Conservation (phyloP, 2,888 invertebrate species). For the Drosophila paramelanica region DNA sequence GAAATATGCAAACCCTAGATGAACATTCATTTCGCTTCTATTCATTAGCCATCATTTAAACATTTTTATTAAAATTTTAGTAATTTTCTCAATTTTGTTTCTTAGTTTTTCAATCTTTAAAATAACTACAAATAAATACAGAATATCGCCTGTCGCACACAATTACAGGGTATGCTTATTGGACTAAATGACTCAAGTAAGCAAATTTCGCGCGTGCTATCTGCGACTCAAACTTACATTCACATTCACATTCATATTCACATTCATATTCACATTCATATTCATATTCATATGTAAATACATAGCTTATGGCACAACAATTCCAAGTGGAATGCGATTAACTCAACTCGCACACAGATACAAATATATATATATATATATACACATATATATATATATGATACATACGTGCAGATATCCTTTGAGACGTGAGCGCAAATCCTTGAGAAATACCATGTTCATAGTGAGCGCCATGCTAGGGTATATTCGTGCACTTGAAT, state of each 20-base stretch:
- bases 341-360: conserved; percentile 3
- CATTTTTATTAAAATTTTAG: too few species aligned
- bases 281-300: conserved; percentile 21
- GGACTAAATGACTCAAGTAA: conserved; percentile 44
- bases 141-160: not conserved
- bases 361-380: conserved; percentile 7
- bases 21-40: too few species aligned
- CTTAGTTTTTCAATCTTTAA: not conserved
- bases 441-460: conserved; percentile 85
- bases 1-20: too few species aligned
- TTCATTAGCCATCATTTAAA: too few species aligned
- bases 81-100: too few species aligned
- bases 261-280: conserved; percentile 4
- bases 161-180: conserved; percentile 30
- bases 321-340: conserved; percentile 25
- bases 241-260: conserved; percentile 23
- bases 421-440: conserved; percentile 84
- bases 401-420: conserved; percentile 85
- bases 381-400: not conserved
- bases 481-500: conserved; percentile 25
- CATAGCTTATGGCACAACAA: conserved; percentile 20
- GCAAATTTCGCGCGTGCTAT: conserved; percentile 53
- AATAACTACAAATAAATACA: not conserved
- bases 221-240: conserved; percentile 31
- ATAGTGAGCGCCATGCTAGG: conserved; percentile 82